Percentiles rank a stretch among this genome's conserved stretches.
These are phyloP conservation scores for Centropyge bicolor DNA, from an alignment of 2,797 vertebrate genomes.

Conservation along the genomic window DNA sequence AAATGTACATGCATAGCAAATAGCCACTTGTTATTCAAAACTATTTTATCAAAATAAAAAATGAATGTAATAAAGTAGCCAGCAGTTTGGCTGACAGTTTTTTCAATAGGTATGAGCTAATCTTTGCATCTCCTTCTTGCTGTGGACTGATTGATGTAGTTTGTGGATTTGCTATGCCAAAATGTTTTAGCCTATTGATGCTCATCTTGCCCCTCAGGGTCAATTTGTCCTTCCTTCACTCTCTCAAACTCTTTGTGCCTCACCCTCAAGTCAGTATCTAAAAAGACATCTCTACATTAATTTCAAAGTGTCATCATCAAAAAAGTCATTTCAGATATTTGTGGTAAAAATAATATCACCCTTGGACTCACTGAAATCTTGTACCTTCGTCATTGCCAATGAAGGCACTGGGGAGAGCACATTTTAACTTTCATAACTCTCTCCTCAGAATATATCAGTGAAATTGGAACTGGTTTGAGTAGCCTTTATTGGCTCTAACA, in stretches of 20 bases:
- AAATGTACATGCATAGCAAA: too few species aligned
- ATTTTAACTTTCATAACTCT: background rate
- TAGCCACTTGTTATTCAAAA: too few species aligned
- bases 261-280: background rate
- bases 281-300: constrained; percentile 6
- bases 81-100: too few species aligned
- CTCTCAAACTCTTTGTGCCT: background rate
- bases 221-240: background rate
- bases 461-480: background rate
- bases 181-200: background rate
- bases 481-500: background rate
- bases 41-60: too few species aligned
- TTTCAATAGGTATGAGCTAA: background rate
- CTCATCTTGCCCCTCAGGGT: background rate
- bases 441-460: background rate
- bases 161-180: background rate
- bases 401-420: background rate
- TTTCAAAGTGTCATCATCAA: background rate
- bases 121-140: constrained; percentile 6
- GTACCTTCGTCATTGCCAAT: background rate
- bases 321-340: background rate
- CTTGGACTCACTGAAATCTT: background rate
- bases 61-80: too few species aligned
- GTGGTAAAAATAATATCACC: background rate
- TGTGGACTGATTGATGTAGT: constrained; percentile 11